Percentiles rank a stretch among this genome's conserved stretches.
Conservation (phyloP, 1,140 invertebrate genomes). For the Neodiprion fabricii region DNA sequence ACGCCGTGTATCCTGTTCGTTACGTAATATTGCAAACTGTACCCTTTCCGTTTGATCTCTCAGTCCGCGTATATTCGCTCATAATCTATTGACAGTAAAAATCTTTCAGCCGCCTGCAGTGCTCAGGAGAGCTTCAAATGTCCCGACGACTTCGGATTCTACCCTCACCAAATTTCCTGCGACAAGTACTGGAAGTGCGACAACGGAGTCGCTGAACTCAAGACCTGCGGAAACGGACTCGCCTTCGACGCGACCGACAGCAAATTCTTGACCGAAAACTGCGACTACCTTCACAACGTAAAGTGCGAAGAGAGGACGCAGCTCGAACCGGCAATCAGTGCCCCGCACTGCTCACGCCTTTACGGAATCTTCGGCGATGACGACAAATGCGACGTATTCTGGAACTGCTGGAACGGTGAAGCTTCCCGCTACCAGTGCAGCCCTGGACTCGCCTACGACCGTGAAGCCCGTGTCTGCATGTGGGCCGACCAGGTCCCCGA, state of each 20-base stretch:
- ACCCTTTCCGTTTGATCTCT: background rate
- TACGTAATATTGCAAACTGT: too few species aligned
- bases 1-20: too few species aligned
- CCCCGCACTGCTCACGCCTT: slow-evolving; percentile 83
- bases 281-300: slow-evolving; percentile 95
- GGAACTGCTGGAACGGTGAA: slow-evolving; percentile 96
- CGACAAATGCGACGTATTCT: slow-evolving; percentile 90
- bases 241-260: slow-evolving; percentile 89
- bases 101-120: slow-evolving; percentile 64
- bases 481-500: slow-evolving; percentile 94
- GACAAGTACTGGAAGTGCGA: slow-evolving; percentile 98
- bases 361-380: slow-evolving; percentile 94
- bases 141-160: slow-evolving; percentile 93
- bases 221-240: slow-evolving; percentile 92
- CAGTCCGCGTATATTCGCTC: background rate
- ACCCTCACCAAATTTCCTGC: slow-evolving; percentile 86
- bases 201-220: slow-evolving; percentile 84
- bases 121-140: slow-evolving; percentile 88
- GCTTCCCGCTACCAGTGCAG: slow-evolving; percentile 92
- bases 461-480: slow-evolving; percentile 91
- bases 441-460: slow-evolving; percentile 91
- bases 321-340: slow-evolving; percentile 84
- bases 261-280: slow-evolving; percentile 92
- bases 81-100: too few species aligned
- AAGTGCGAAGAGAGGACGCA: slow-evolving; percentile 89